Evolutionary conservation across 2,888 invertebrate species (phyloP).

Genomic region (Geotrupes spiniger): DNA sequence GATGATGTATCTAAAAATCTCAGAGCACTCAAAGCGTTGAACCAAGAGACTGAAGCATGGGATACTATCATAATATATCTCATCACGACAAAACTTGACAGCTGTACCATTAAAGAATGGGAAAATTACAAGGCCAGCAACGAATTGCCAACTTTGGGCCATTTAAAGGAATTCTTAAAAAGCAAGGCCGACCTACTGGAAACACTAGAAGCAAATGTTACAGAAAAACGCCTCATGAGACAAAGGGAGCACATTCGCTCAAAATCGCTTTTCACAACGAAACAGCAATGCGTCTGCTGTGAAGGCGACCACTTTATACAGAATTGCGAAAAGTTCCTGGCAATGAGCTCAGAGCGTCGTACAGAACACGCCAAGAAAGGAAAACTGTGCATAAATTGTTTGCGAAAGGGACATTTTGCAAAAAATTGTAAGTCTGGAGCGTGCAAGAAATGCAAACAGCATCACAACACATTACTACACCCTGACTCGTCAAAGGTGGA

Average conservation of each 20-base stretch:
- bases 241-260: too few relatives aligned
- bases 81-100: slow-evolving; percentile 12
- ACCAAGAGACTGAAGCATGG: slow-evolving; percentile 10
- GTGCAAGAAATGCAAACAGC: neutral
- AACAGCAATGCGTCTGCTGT: slow-evolving; percentile 12
- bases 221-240: too few relatives aligned
- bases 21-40: slow-evolving; percentile 8
- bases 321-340: slow-evolving; percentile 12
- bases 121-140: slow-evolving; percentile 10
- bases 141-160: slow-evolving; percentile 7
- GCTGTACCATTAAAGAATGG: slow-evolving; percentile 9
- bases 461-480: slow-evolving; percentile 4
- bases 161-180: slow-evolving; percentile 9
- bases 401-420: slow-evolving; percentile 2
- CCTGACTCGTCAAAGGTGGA: neutral
- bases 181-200: slow-evolving; percentile 13
- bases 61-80: slow-evolving; percentile 15
- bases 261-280: too few relatives aligned
- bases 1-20: slow-evolving; percentile 15
- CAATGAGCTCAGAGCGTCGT: slow-evolving; percentile 8
- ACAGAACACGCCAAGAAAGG: slow-evolving; percentile 12
- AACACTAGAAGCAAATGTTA: slow-evolving; percentile 11
- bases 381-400: slow-evolving; percentile 20
- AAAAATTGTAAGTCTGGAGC: slow-evolving; percentile 3
- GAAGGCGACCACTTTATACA: slow-evolving; percentile 8